Base-by-base conservation (phyloP, 2,888 invertebrate species). In the Acleris holmiana region DNA sequence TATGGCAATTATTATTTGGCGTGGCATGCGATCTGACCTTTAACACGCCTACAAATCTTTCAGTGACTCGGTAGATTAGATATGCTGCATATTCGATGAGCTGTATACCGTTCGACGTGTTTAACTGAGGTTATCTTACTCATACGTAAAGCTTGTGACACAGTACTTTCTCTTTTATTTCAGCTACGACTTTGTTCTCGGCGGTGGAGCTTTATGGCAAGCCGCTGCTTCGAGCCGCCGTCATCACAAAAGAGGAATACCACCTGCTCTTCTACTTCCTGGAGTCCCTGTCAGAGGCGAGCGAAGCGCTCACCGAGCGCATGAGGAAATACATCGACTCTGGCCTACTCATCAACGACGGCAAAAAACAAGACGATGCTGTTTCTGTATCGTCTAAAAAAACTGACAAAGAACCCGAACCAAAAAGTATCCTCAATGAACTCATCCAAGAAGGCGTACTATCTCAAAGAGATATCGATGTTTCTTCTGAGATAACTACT, bases 141-240 rank as follows among this genome's bases (percentile, higher is more conserved):
- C 50, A 62, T 58, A 58, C 58, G 49, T 62, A 58, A 66, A 50
- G 41, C 59, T 46, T 65, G 65, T 71, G 61, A 68, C 64, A 57
- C 53, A 51, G n/a, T 64, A 74, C 74, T 77, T 79, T 80, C 75
- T 80, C 75, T 79, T 80, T 83, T 79, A 72, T 92, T 91, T 68
- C 92, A 93, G 93, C 92, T 73, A 84, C 92, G 68, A 93, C 93
- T 68, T 80, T 95, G 67, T 93, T 93, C 80, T 94, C 94, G 68
- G 94, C 94, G 55, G 92, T 93, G 72, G 95, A 95, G 79, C 84
- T 95, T 63, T 95, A 94, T 78, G 95, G 94, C 19, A 93, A 94
- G 73, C 94, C 95, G 1, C 85, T 95, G 62, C 77, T 92, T 40
- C 85, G 93, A 46, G 93, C 93, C 56, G 88, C 91, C 51, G 91